Evolutionary conservation across 1,140 invertebrate species (phyloP).

Genomic region (Zaprionus lachaisei): DNA sequence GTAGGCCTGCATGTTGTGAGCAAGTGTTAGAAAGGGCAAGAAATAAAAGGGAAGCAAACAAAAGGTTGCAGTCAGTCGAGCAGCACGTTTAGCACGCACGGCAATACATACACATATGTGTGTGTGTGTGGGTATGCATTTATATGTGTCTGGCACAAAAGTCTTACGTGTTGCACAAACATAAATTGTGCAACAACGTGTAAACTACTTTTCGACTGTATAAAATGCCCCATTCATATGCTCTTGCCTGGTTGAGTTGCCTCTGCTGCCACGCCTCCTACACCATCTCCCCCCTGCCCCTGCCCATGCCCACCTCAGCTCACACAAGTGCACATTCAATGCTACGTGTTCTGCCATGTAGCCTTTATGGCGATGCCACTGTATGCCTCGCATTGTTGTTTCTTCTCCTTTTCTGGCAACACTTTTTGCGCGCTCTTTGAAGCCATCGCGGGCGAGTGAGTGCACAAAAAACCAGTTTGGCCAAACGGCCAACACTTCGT

Average conservation of each 20-base stretch:
- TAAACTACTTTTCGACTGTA: constrained; percentile 84
- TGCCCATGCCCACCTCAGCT: background rate
- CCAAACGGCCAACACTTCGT: constrained; percentile 52
- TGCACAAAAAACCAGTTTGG: constrained; percentile 15
- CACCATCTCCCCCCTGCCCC: background rate
- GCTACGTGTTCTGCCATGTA: constrained; percentile 76
- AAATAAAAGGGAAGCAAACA: constrained; percentile 14
- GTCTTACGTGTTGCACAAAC: constrained; percentile 83
- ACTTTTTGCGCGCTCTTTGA: constrained; percentile 47
- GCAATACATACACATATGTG: background rate
- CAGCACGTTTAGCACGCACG: constrained; percentile 18
- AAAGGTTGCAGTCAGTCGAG: constrained; percentile 21
- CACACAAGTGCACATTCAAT: constrained; percentile 63
- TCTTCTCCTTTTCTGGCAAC: constrained; percentile 37
- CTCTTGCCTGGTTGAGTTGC: constrained; percentile 56
- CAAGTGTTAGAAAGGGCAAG: constrained; percentile 7
- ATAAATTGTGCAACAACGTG: constrained; percentile 84
- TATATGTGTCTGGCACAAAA: constrained; percentile 61
- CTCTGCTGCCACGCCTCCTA: constrained; percentile 2
- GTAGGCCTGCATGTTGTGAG: constrained; percentile 37
- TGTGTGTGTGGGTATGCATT: constrained; percentile 16
- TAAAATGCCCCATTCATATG: constrained; percentile 69
- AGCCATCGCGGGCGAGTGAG: constrained; percentile 41
- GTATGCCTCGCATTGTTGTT: constrained; percentile 22
- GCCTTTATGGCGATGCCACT: constrained; percentile 62